Base-by-base conservation (phyloP, 2,797 vertebrate genomes). In the Silurus aristotelis region DNA sequence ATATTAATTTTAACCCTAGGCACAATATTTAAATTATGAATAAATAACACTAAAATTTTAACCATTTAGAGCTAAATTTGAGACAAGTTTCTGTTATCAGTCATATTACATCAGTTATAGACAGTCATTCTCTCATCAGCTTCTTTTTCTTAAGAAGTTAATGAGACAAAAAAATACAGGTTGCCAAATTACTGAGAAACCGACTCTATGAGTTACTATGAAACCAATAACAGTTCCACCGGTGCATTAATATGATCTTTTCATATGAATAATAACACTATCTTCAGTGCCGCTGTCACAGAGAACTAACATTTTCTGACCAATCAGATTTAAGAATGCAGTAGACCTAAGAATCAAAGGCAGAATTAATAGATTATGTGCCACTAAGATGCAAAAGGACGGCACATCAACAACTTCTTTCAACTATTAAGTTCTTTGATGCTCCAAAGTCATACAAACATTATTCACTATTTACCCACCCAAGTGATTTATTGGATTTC, bases 81-180 rank as follows among this genome's bases (percentile, higher is more conserved):
- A 77, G n/a, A 76, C 7, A 76, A 76, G 73, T 56, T 56, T 17
- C 19, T 60, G 27, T 77, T 38, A 77, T 77, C 25, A 58, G 17
- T 58, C 55, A 60, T 55, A 20, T 38, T 77, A 6, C 75, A 13
- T 61, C 27, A 60, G 75, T 27, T 14, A 31, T 60, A 31, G 20
- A 77, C 75, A 77, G 55, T 60, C 55, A 60, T 38, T 60, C 56
- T 20, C 27, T 77, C 9, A 43, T 61, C 76, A 43, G 20, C 9
- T 19, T 38, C 22, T 52, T n/a, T 17, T n/a, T 17, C 13, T 56
- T 19, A 25, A 3, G 14, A 56, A 25, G 48, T 25, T 31, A 73
- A 55, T 55, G 17, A 76, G 52, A 27, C 25, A 27, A 38, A 43
- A 77, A 78, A 43, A 77, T 31, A 6, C 25, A 31, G 75, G 17